Evolutionary conservation across 2,113 vertebrate species (phyloP), one percentile per base, ranked within the genome.

Genomic region (Ceyx margarethae): DNA sequence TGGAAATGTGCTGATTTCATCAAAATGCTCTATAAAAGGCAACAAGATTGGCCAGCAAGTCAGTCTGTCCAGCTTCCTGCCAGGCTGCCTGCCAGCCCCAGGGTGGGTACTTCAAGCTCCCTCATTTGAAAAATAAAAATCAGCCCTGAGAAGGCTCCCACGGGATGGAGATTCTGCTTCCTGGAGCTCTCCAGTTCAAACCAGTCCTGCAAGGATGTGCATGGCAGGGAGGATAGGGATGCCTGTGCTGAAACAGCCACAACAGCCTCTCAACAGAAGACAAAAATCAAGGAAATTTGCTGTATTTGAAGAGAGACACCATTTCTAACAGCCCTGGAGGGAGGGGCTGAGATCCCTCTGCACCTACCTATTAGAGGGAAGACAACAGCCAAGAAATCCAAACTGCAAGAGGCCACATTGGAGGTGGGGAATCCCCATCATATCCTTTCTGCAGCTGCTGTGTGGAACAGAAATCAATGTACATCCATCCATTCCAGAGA

Each of bases 1-100:
- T 65, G 77, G 83, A 94, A 90, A 72, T 65, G 65, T 61, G 85
- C 90, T 75, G 83, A 86, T 84, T 84, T 81, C 69, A 93, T 78
- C 61, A 77, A 94, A 87, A 88, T 28, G 26, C 53, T 91, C 94
- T 94, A 94, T 72, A 91, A 91, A 96, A 92, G 87, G 94, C 94
- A 95, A 67, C 45, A 40, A 95, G 92, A 90, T 72, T 76, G 93
- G 87, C 93, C 37, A 1, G 57, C 81, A 72, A 62, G 78, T 54
- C 93, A 93, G 95, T 96, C 95, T 96, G 94, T 72, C 93, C 88
- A 45, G 93, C 93, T 96, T 95, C 94, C 95, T 96, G 90, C 93
- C 91, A 92, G 95, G 95, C 95, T 15, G 94, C 93, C 94, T 95
- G 95, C 95, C 95, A 96, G 95, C 66, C 92, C 68, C 14, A 74